Evolutionary conservation across 2,888 invertebrate genomes (phyloP), one percentile per base, ranked within the genome.

Genomic region (Nomada hirtipes): DNA sequence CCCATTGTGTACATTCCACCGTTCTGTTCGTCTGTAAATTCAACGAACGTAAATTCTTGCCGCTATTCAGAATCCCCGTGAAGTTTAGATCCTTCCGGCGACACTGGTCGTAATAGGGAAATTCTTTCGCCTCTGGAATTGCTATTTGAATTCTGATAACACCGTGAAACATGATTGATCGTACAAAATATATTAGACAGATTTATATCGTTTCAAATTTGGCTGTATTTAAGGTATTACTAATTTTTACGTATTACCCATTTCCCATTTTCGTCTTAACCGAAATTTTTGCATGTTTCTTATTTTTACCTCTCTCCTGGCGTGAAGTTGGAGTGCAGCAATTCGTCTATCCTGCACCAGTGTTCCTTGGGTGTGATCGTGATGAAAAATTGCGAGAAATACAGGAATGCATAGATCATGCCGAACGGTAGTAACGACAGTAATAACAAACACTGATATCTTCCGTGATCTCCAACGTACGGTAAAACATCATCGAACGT

Each of bases 331-430:
- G 71, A 36, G 18, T 84, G 67, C n/a, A 89, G 70, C 23, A 94
- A 84, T 53, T 92, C 93, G 2, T 94, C 93, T 55, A 94, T 91
- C 52, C 89, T 88, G 87, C 95, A 95, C 94, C 94, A 94, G 80
- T 95, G 94, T 73, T 94, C 93, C 47, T 93, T 91, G 2, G 94
- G 95, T 61, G 93, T 93, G 47, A 95, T 87, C 0, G 94, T 94
- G 71, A 95, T 92, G 86, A 95, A 95, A 61, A 95, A 93, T 86
- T 95, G 95, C 23, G 94, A 93, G 88, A 95, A 95, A 81, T 95
- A 94, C 0, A 95, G 93, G 71, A 94, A 94, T 11, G 94, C 94
- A 65, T 95, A 94, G 64, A 94, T 93, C 42, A 94, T 91, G 67
- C 93, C 93, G 83, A 94, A 95, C 0, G 95, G 95, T 63, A 95